A percentile compares a stretch with the other conserved stretches of the same genome.
Evolutionary conservation across 2,797 vertebrate genomes (phyloP).

Genomic region (Siniperca scherzeri): DNA sequence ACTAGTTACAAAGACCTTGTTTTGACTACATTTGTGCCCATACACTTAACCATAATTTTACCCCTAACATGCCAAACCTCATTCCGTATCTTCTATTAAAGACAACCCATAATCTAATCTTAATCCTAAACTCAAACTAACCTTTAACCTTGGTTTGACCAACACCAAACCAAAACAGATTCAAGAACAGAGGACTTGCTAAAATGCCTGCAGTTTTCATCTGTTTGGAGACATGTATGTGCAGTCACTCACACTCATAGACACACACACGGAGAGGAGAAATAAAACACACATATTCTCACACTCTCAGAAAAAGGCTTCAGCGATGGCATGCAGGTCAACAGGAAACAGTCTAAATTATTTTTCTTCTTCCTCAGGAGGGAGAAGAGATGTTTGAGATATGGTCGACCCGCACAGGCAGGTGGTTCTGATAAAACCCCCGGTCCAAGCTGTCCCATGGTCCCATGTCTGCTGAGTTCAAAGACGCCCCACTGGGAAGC

Average conservation of each 20-base stretch:
- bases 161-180: slow-evolving; percentile 7
- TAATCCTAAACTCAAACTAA: not conserved
- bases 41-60: slow-evolving; percentile 1
- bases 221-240: not conserved
- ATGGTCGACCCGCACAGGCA: slow-evolving; percentile 67
- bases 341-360: slow-evolving; percentile 68
- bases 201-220: not conserved
- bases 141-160: not conserved
- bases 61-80: not conserved
- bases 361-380: slow-evolving; percentile 69
- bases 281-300: slow-evolving; percentile 38
- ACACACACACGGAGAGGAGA: not conserved
- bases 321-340: slow-evolving; percentile 60
- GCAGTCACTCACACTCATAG: not conserved
- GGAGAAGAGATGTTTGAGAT: slow-evolving; percentile 80
- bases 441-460: slow-evolving; percentile 64
- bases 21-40: not conserved
- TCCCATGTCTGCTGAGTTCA: slow-evolving; percentile 81
- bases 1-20: not conserved
- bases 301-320: slow-evolving; percentile 42
- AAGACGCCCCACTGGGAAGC: slow-evolving; percentile 74
- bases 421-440: slow-evolving; percentile 85
- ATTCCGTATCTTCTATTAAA: not conserved
- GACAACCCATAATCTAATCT: not conserved
- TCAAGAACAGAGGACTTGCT: not conserved